Evolutionary conservation across 2,113 vertebrate genomes (phyloP).

Genomic region (Gallinago paraguaiae): DNA sequence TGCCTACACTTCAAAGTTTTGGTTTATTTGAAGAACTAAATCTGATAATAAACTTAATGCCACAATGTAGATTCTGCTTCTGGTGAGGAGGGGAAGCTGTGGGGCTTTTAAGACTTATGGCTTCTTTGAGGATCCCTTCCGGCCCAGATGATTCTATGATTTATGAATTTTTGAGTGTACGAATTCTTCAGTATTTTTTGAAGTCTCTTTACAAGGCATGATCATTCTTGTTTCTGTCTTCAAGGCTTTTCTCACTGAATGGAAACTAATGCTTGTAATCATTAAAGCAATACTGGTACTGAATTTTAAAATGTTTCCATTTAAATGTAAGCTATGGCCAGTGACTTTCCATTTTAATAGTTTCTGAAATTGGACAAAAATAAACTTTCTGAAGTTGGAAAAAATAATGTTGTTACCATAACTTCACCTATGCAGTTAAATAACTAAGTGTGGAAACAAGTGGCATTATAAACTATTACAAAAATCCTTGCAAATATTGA

Average conservation of each 20-base stretch:
- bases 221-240: not conserved
- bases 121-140: not conserved
- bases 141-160: too few relatives aligned
- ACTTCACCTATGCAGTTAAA: not conserved
- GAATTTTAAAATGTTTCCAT: not conserved
- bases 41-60: not conserved
- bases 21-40: not conserved
- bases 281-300: not conserved
- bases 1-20: not conserved
- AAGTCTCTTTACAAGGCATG: not conserved
- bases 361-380: not conserved
- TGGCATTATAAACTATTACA: not conserved
- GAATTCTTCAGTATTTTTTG: not conserved
- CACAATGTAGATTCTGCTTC: accelerated
- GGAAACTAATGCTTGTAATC: not conserved
- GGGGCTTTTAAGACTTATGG: not conserved
- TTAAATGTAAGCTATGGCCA: not conserved
- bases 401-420: not conserved
- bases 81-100: not conserved
- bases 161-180: not conserved
- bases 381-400: not conserved
- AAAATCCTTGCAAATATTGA: not conserved
- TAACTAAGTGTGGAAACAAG: not conserved
- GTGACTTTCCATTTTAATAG: not conserved
- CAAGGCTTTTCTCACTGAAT: not conserved